Evolutionary conservation across 2,888 invertebrate species (phyloP).

Genomic region (Mamestra brassicae): DNA sequence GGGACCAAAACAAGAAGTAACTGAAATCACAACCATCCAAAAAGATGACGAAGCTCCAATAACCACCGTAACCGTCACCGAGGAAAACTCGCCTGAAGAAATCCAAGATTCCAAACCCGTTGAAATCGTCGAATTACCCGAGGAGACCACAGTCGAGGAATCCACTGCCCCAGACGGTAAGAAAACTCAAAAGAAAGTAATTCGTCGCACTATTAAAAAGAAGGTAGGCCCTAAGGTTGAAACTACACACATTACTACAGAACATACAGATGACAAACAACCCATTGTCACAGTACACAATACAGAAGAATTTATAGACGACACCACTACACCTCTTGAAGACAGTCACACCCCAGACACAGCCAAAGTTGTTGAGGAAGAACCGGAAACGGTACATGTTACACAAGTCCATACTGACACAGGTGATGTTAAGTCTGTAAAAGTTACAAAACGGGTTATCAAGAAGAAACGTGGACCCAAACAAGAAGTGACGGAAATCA

Average conservation of each 20-base stretch:
- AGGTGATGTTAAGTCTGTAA: constrained; percentile 74
- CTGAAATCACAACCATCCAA: constrained; percentile 47
- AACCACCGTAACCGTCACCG: constrained; percentile 41
- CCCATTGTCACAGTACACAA: constrained; percentile 48
- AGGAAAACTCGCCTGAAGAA: constrained; percentile 22
- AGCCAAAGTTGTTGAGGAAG: constrained; percentile 25
- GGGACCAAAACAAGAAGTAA: constrained; percentile 43
- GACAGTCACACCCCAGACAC: constrained; percentile 39
- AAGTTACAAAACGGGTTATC: constrained; percentile 23
- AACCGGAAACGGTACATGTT: constrained; percentile 31
- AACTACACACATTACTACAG: constrained; percentile 43
- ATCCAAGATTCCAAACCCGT: neutral
- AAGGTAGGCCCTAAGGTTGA: constrained; percentile 47
- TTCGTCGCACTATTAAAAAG: constrained; percentile 32
- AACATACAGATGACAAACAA: constrained; percentile 35
- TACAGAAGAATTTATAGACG: constrained; percentile 41
- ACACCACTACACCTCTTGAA: constrained; percentile 30
- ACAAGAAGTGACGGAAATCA: too few species aligned
- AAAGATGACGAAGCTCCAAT: constrained; percentile 50
- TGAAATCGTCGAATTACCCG: constrained; percentile 41
- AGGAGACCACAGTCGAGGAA: constrained; percentile 34
- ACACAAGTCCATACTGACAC: constrained; percentile 59
- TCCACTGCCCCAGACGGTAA: constrained; percentile 21
- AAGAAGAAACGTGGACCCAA: too few species aligned
- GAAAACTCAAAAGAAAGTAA: constrained; percentile 24